Evolutionary conservation across 2,888 invertebrate genomes (phyloP), one percentile per base, ranked within the genome.

Genomic region (Amiota communis): DNA sequence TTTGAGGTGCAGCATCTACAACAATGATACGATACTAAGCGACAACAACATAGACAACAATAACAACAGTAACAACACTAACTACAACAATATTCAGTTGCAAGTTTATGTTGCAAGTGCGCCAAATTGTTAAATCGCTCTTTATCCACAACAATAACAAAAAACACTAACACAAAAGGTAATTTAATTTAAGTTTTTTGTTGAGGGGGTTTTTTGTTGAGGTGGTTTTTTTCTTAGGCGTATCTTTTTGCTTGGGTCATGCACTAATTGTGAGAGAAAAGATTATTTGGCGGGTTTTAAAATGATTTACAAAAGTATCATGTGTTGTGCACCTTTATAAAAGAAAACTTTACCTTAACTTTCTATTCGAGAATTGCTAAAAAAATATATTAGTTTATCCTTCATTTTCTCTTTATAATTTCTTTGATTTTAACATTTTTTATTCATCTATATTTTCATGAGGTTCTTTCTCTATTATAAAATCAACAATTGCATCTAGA

Each of bases 401-500:
- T 53, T 53, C 10, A 53, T 53, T 53, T 53, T n/a, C 0, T 53
- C 4, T n/a, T 10, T 53, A 1, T 53, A 12, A n/a, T 53, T 4
- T 53, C 2, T 53, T 2, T 10, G 8, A 2, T 13, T n/a, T 12
- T 6, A 53, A 53, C 2, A n/a, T 53, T 53, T n/a, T 53, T 53
- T 53, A 53, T 53, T 12, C 23, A 23, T 2, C 2, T 23, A 23
- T 23, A 23, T 23, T 12, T n/a, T 53, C 53, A 53, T 12, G 4
- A 11, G 1, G 1, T n/a, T 2, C 10, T 12, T 53, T 10, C 0
- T 10, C 4, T 53, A 8, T 53, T 64, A 77, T 72, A 13, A 80
- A 82, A 15, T 73, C 4, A 6, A 73, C 67, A 4, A 77, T 69
- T 48, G 73, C 17, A 8, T 75, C 9, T 1, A 76, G 64, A 70